phyloP scores from a whole-genome alignment of 2,888 invertebrate genomes.

The Acleris emargana region DNA sequence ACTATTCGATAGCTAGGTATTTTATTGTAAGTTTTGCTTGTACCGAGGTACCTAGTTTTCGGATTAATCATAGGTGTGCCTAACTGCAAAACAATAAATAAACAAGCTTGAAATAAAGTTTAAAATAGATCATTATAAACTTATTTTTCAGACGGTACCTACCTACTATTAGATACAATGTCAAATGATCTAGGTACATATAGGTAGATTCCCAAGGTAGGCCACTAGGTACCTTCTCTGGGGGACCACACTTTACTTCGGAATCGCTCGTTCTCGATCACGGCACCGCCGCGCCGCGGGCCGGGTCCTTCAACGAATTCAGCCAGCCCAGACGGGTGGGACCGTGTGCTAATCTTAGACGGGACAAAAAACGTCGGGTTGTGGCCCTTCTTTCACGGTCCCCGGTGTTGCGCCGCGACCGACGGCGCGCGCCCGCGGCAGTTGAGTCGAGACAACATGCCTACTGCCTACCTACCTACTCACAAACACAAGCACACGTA shows the following conservation, averaged over 20 bases:
- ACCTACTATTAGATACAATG: no score
- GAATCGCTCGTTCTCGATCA: not conserved
- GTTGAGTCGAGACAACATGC: slow-evolving; percentile 4
- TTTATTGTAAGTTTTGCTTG: no score
- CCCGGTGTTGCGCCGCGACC: slow-evolving; percentile 51
- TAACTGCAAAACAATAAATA: no score
- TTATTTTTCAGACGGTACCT: no score
- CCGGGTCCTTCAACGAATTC: slow-evolving; percentile 53
- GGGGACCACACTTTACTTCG: not conserved
- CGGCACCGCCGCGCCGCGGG: slow-evolving; percentile 1
- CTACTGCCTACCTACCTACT: not conserved
- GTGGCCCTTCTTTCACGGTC: slow-evolving; percentile 73
- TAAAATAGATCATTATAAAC: no score
- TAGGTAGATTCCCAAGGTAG: no score
- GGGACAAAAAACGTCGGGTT: slow-evolving; percentile 75
- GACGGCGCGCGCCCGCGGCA: slow-evolving; percentile 13
- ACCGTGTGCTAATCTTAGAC: slow-evolving; percentile 74
- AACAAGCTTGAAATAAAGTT: no score
- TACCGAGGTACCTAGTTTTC: no score
- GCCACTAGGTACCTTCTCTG: not conserved
- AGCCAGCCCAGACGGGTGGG: slow-evolving; percentile 61
- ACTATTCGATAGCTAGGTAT: no score
- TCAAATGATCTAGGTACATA: no score
- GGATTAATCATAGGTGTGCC: no score
- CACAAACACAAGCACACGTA: not conserved